phyloP scores from a whole-genome alignment of 2,888 invertebrate genomes.

The Biston betularia region DNA sequence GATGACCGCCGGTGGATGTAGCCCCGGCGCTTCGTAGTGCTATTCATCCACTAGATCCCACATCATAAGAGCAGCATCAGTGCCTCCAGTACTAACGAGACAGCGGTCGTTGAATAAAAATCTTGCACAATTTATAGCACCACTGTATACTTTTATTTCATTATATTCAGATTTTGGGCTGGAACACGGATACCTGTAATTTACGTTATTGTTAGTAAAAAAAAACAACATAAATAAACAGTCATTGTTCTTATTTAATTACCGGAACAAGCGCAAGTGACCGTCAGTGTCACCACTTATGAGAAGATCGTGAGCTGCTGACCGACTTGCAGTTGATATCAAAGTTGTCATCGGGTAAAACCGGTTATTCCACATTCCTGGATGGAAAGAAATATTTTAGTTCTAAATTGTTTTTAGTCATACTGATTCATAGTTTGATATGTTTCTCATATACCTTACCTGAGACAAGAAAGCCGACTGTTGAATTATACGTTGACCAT shows the following conservation, averaged over 20 bases:
- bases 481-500: constrained; percentile 95
- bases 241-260: constrained; percentile 29
- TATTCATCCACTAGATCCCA: constrained; percentile 95
- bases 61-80: constrained; percentile 95
- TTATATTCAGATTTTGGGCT: constrained; percentile 95
- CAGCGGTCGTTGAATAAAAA: constrained; percentile 95
- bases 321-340: constrained; percentile 92
- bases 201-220: not conserved
- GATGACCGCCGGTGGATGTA: constrained; percentile 69
- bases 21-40: constrained; percentile 72
- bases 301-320: constrained; percentile 93
- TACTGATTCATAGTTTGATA: not conserved
- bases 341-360: constrained; percentile 95
- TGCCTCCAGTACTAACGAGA: constrained; percentile 94
- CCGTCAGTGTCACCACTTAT: constrained; percentile 96
- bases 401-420: not conserved
- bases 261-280: constrained; percentile 93
- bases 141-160: constrained; percentile 95
- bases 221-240: not conserved
- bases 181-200: constrained; percentile 92
- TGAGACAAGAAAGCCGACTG: constrained; percentile 94
- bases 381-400: constrained; percentile 42
- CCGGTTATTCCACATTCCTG: constrained; percentile 95
- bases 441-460: constrained; percentile 79
- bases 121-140: constrained; percentile 91